phyloP scores from a whole-genome alignment of 2,113 vertebrate genomes.

The Cryptotis parvus region DNA sequence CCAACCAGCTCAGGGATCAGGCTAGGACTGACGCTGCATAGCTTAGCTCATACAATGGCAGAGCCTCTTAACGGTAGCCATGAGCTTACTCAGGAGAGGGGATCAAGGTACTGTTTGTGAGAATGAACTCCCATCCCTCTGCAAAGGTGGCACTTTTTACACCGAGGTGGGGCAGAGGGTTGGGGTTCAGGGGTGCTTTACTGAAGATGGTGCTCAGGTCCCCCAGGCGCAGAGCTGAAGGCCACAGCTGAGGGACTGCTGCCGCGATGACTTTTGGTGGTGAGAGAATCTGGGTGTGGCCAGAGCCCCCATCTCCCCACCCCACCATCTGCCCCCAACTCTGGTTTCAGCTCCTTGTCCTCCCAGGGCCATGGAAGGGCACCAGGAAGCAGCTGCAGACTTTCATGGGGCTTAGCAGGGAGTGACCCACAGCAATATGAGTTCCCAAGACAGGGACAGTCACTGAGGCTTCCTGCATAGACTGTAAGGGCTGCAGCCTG shows the following conservation, averaged over 20 bases:
- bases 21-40: slow-evolving; percentile 88
- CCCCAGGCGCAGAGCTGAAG: slow-evolving; percentile 89
- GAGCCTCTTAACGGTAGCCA: slow-evolving; percentile 92
- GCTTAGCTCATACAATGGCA: slow-evolving; percentile 95
- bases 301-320: slow-evolving; percentile 47
- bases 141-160: slow-evolving; percentile 89
- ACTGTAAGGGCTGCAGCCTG: slow-evolving; percentile 94
- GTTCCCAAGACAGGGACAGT: slow-evolving; percentile 94
- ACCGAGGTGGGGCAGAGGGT: slow-evolving; percentile 86
- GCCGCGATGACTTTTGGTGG: slow-evolving; percentile 94
- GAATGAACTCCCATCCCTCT: slow-evolving; percentile 84
- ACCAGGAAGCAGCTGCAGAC: slow-evolving; percentile 81
- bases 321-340: slow-evolving; percentile 83
- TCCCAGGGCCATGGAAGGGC: slow-evolving; percentile 91
- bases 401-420: slow-evolving; percentile 73
- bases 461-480: slow-evolving; percentile 91
- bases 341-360: slow-evolving; percentile 81
- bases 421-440: slow-evolving; percentile 92
- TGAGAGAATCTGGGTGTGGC: slow-evolving; percentile 81
- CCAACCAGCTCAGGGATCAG: slow-evolving; percentile 81
- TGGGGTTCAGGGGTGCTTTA: slow-evolving; percentile 77
- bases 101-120: slow-evolving; percentile 89
- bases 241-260: slow-evolving; percentile 83
- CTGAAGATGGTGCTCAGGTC: slow-evolving; percentile 58
- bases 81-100: slow-evolving; percentile 92